Evolutionary conservation across 2,113 vertebrate species (phyloP).

Genomic region (Spea multiplicata): DNA sequence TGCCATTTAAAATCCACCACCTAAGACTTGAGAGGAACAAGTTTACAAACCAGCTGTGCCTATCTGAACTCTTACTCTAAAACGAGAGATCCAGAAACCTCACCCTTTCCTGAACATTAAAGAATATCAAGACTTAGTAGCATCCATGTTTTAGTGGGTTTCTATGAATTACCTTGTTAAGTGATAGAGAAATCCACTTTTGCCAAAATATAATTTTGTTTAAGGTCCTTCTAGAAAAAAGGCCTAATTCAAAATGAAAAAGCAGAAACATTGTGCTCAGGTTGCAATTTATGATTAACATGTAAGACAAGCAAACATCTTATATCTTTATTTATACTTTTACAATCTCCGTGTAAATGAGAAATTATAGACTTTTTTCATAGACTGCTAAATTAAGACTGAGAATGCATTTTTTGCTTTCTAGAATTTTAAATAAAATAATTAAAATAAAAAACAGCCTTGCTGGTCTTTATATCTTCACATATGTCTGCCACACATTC

Average conservation of each 20-base stretch:
- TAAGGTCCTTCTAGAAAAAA: no score
- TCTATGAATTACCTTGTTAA: slow-evolving; percentile 8
- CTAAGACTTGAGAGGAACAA: neutral
- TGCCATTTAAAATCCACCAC: neutral
- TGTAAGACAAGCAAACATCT: neutral
- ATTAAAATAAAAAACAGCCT: no score
- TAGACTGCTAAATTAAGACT: slow-evolving; percentile 2
- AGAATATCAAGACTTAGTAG: no score
- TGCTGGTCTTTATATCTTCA: no score
- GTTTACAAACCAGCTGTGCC: neutral
- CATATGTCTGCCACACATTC: no score
- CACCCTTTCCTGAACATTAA: neutral
- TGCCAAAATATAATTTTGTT: neutral
- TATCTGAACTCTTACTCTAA: neutral
- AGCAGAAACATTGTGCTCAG: no score
- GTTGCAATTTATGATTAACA: neutral
- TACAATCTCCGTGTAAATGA: neutral
- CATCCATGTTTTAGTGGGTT: neutral
- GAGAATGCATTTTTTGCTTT: neutral
- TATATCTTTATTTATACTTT: neutral
- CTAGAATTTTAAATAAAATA: neutral
- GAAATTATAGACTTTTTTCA: neutral
- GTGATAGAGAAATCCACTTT: slow-evolving; percentile 1
- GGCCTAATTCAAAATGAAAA: no score
- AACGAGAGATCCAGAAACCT: neutral